A percentile compares a stretch with the other conserved stretches of the same genome.
phyloP scores from a whole-genome alignment of 1,140 invertebrate species.

The Macrosteles quadrilineatus region DNA sequence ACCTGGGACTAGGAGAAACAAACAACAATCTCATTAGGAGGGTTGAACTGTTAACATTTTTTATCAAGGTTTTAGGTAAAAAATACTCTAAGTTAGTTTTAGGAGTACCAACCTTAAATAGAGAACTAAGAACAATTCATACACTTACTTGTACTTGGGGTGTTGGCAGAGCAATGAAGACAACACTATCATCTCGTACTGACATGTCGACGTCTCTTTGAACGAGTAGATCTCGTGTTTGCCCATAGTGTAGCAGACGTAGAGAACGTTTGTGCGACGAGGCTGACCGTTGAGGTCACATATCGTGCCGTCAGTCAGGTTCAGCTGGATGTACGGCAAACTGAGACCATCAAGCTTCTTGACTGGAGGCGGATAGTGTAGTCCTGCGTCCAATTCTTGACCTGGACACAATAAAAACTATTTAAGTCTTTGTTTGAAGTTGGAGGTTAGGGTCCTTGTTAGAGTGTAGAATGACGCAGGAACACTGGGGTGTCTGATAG shows the following conservation, averaged over 20 bases:
- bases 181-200: constrained; percentile 89
- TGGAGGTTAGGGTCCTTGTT: too few species aligned
- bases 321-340: constrained; percentile 81
- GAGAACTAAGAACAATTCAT: not conserved
- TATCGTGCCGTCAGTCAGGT: constrained; percentile 72
- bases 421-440: too few species aligned
- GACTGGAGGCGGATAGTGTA: constrained; percentile 29
- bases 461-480: too few species aligned
- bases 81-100: constrained; percentile 16
- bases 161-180: constrained; percentile 84
- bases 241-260: constrained; percentile 82
- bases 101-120: not conserved
- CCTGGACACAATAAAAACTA: too few species aligned
- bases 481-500: too few species aligned
- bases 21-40: too few species aligned
- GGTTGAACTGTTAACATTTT: not conserved
- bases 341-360: constrained; percentile 80
- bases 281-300: constrained; percentile 90
- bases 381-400: constrained; percentile 37
- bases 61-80: not conserved
- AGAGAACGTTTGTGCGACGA: constrained; percentile 75
- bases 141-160: constrained; percentile 79
- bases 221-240: constrained; percentile 91
- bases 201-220: constrained; percentile 91
- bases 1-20: too few species aligned